Base-by-base conservation (phyloP, 2,888 invertebrate genomes). In the Pseudanteris insignis region DNA sequence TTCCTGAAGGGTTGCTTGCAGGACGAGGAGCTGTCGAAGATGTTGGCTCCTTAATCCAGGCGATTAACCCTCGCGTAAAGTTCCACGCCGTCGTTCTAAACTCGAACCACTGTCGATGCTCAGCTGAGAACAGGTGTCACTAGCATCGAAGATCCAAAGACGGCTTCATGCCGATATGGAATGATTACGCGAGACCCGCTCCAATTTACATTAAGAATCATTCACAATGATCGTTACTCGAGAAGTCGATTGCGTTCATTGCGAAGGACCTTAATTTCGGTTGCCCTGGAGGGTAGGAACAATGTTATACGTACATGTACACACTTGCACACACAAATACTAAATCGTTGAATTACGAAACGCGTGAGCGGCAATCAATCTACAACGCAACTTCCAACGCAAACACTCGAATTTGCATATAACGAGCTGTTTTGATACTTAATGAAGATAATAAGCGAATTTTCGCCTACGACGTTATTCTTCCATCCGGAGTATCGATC, bases 1-100 rank as follows among this genome's bases (percentile, higher is more conserved):
- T 97, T 97, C 83, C 88, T 97, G 64, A 95, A 96, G 82, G 97
- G 96, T 58, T 97, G 97, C 81, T 89, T 96, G 78, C 94, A 96
- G 81, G 96, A 96, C 79, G 95, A 95, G 82, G 94, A 95, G 81
- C 85, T 96, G 65, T 94, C 93, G 63, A 94, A 94, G 83, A 94
- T 94, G 94, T 85, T 94, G 78, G 93, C 94, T 73, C 94, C 94
- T 84, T 93, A 92, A 91, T 86, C 81, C 62, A 77, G 75, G 67
- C 69, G 70, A 63, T 63, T 65, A 59, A 63, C 67, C 18, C 62
- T 59, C 53, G 58, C 53, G 62, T 47, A 50, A 41, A 62, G 29
- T 50, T 44, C 48, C 44, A 47, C 48, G 41, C 41, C 47, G 47
- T 53, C 54, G 37, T 32, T 30, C 46, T n/a, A 36, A 37, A 10